Percentiles rank a stretch among this genome's conserved stretches.
Conservation (phyloP, 2,797 vertebrate species). For the Eulemur mongoz region DNA sequence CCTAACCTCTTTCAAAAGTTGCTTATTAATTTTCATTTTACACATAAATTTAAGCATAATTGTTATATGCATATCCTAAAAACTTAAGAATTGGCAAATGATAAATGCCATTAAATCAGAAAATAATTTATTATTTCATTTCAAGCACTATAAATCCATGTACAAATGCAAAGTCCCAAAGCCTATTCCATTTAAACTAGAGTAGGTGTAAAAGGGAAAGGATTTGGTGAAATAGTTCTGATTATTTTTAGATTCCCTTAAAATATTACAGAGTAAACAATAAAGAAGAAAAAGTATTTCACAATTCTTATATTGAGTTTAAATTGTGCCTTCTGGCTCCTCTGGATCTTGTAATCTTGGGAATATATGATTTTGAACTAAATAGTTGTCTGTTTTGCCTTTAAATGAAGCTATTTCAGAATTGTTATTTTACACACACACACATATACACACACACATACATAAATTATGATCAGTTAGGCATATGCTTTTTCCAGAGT, state of each 20-base stretch:
- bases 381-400: not conserved
- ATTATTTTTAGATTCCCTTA: slow-evolving; percentile 48
- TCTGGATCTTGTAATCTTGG: not conserved
- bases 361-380: not conserved
- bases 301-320: not conserved
- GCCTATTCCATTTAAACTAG: slow-evolving; percentile 30
- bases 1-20: not conserved
- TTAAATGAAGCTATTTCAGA: not conserved
- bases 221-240: not conserved
- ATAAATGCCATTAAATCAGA: not conserved
- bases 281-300: not conserved
- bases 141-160: not conserved
- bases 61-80: not conserved
- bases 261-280: slow-evolving; percentile 15
- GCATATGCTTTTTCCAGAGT: not conserved
- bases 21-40: slow-evolving; percentile 28
- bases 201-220: not conserved
- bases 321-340: not conserved
- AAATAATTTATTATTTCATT: slow-evolving; percentile 45
- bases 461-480: not conserved
- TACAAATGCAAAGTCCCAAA: slow-evolving; percentile 2
- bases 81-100: slow-evolving; percentile 24
- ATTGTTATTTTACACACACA: not conserved
- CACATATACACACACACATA: not conserved
- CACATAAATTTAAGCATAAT: not conserved